phyloP scores from a whole-genome alignment of 2,888 invertebrate genomes.

The Sympetrum striolatum region DNA sequence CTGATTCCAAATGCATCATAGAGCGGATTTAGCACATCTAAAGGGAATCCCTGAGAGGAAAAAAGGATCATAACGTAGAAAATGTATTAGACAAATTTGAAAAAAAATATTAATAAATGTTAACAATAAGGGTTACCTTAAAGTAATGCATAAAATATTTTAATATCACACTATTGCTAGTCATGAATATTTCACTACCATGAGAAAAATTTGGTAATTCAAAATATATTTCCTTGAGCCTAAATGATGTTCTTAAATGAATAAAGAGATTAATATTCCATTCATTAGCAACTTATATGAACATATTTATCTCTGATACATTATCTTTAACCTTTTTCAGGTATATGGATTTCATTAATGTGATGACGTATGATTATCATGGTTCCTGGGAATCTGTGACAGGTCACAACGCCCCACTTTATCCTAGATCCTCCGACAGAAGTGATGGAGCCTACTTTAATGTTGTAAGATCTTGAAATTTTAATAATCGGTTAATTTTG shows the following conservation, averaged over 20 bases:
- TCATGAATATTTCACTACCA: neutral
- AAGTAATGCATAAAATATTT: too few species aligned
- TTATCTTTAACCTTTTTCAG: conserved; percentile 56
- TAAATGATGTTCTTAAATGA: neutral
- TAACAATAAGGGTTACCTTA: too few species aligned
- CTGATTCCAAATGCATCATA: too few species aligned
- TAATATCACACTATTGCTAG: too few species aligned
- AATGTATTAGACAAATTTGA: too few species aligned
- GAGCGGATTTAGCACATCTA: too few species aligned
- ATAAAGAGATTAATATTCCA: neutral
- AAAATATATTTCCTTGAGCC: neutral
- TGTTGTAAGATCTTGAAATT: neutral
- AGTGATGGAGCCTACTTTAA: conserved; percentile 29
- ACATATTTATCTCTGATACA: too few species aligned
- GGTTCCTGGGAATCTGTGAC: conserved; percentile 71
- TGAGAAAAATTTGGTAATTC: neutral
- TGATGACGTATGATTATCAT: conserved; percentile 80
- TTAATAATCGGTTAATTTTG: too few species aligned
- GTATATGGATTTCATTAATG: conserved; percentile 70
- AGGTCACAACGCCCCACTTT: conserved; percentile 74
- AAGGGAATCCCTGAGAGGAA: too few species aligned
- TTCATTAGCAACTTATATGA: neutral
- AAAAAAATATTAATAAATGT: too few species aligned
- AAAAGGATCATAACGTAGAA: too few species aligned
- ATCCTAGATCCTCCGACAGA: conserved; percentile 55